These are phyloP conservation scores for Acanthococcus lagerstroemiae DNA, from an alignment of 2,888 invertebrate genomes.

Conservation along the genomic window DNA sequence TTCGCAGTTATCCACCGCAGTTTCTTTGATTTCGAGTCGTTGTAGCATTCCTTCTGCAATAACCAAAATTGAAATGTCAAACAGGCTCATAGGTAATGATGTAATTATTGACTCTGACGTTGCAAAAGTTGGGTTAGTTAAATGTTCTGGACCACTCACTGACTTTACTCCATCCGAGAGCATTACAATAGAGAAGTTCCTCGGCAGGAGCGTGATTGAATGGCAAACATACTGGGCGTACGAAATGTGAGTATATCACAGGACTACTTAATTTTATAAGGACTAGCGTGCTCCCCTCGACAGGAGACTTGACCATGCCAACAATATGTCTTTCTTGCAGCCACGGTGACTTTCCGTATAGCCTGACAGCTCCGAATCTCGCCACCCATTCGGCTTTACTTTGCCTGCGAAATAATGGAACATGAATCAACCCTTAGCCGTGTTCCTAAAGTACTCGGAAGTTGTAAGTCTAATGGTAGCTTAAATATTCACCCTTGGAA, in stretches of 20 bases:
- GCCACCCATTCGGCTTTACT: constrained; percentile 81
- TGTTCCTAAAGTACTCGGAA: not conserved
- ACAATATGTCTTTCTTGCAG: constrained; percentile 73
- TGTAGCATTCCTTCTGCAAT: constrained; percentile 63
- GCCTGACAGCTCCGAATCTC: constrained; percentile 62
- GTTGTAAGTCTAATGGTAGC: too few relatives aligned
- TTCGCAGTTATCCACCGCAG: constrained; percentile 70
- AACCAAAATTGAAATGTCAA: constrained; percentile 5
- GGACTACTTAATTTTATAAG: constrained; percentile 68
- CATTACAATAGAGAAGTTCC: constrained; percentile 56
- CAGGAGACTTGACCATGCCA: constrained; percentile 78
- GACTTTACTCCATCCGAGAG: constrained; percentile 76
- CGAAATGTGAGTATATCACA: constrained; percentile 65
- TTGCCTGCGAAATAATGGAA: constrained; percentile 48
- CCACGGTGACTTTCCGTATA: constrained; percentile 74
- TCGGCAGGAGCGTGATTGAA: constrained; percentile 46
- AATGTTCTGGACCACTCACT: constrained; percentile 43
- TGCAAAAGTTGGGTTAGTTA: not conserved
- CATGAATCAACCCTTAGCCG: not conserved
- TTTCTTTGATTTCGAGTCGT: constrained; percentile 64
- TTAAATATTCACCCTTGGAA: constrained; percentile 51
- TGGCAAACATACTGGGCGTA: constrained; percentile 70
- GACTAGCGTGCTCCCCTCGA: constrained; percentile 77
- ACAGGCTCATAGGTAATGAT: not conserved
- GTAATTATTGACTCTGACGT: not conserved